Percentiles rank a stretch among this genome's conserved stretches.
Conservation (phyloP, 2,113 vertebrate genomes). For the Sphaerodactylus townsendi region DNA sequence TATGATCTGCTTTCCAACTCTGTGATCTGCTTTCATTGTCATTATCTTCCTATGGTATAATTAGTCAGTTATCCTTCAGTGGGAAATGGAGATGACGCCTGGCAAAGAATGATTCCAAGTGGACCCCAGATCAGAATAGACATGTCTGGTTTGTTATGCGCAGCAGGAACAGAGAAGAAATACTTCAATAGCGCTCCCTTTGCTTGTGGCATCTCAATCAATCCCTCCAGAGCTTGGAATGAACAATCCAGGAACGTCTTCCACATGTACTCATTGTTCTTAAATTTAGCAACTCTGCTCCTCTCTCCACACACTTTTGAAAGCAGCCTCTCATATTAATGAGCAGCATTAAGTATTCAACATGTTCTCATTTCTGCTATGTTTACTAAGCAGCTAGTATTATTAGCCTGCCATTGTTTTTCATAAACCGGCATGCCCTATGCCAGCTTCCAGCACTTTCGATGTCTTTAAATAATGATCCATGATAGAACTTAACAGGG, state of each 20-base stretch:
- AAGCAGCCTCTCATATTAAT: conserved; percentile 22
- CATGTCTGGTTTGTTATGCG: not conserved
- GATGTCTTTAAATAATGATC: not conserved
- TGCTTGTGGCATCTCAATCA: not conserved
- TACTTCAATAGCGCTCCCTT: not conserved
- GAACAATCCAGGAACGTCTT: not conserved
- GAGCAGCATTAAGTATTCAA: conserved; percentile 31
- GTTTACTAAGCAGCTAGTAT: conserved; percentile 20
- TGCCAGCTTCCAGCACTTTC: conserved; percentile 8
- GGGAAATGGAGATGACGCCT: not conserved
- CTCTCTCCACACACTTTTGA: conserved; percentile 25
- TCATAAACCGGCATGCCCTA: not conserved
- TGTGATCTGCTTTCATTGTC: not conserved
- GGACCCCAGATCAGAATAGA: not conserved
- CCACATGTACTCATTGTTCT: not conserved
- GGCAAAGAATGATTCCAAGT: not conserved
- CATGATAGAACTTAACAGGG: conserved; percentile 8
- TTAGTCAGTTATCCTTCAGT: not conserved
- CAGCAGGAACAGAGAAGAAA: not conserved
- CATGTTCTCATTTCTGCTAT: conserved; percentile 25
- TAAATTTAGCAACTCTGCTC: conserved; percentile 19
- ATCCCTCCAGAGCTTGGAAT: not conserved
- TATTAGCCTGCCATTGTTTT: conserved; percentile 29
- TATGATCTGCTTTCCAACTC: not conserved
- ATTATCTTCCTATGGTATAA: not conserved